Conservation (phyloP, 2,888 invertebrate species). For the Drosophila quinaria region DNA sequence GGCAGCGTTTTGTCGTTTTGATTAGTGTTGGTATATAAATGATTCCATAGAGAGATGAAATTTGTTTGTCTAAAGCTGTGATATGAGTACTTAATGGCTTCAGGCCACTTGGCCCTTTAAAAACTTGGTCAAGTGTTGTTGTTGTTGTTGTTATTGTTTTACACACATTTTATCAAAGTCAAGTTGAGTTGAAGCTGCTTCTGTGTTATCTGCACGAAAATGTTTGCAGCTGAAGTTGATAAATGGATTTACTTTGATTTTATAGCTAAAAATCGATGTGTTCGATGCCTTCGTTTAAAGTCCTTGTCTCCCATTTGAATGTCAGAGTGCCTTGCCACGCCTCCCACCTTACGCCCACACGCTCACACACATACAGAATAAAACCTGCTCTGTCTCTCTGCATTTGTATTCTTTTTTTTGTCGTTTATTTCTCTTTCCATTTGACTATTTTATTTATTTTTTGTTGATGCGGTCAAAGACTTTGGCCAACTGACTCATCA, state of each 20-base stretch:
- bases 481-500: slow-evolving; percentile 68
- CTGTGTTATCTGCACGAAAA: slow-evolving; percentile 71
- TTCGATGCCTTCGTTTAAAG: not conserved
- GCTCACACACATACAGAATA: not conserved
- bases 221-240: slow-evolving; percentile 78
- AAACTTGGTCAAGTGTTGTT: slow-evolving; percentile 44
- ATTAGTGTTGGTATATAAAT: slow-evolving; percentile 35
- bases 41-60: slow-evolving; percentile 17
- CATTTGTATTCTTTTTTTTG: slow-evolving; percentile 8
- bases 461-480: slow-evolving; percentile 73
- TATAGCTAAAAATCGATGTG: slow-evolving; percentile 75
- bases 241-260: slow-evolving; percentile 80
- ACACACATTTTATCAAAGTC: slow-evolving; percentile 79
- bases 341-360: slow-evolving; percentile 1
- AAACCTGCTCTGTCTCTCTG: not conserved
- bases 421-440: not conserved
- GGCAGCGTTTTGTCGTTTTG: slow-evolving; percentile 38
- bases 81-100: slow-evolving; percentile 54
- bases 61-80: slow-evolving; percentile 47
- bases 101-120: slow-evolving; percentile 52
- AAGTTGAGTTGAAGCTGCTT: slow-evolving; percentile 25
- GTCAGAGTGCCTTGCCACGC: slow-evolving; percentile 34
- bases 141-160: slow-evolving; percentile 8
- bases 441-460: slow-evolving; percentile 7
- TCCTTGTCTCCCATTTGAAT: slow-evolving; percentile 45